Percentiles rank a stretch among this genome's conserved stretches.
Conservation (phyloP, 2,888 invertebrate genomes). For the Tetrapedia diversipes region DNA sequence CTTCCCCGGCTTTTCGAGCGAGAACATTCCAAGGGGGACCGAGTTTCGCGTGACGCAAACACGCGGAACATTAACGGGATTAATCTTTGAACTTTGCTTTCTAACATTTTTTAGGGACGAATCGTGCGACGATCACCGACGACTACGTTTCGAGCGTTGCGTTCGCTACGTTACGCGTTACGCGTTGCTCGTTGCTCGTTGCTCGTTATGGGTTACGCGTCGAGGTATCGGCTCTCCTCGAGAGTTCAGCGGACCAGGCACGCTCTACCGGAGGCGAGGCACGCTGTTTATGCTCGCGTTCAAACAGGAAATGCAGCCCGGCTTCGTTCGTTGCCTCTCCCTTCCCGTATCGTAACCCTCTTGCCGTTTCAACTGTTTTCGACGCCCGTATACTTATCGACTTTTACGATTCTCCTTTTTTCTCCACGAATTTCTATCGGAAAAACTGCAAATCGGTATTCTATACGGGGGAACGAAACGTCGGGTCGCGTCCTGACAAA, state of each 20-base stretch:
- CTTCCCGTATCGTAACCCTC: background rate
- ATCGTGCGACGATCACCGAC: too few species aligned
- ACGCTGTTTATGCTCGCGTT: slow-evolving; percentile 43
- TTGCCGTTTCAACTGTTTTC: background rate
- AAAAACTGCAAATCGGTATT: background rate
- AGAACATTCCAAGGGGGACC: slow-evolving; percentile 21
- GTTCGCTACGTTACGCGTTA: background rate
- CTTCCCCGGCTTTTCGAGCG: background rate
- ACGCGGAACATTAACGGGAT: slow-evolving; percentile 50
- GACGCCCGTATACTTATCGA: background rate
- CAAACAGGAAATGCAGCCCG: slow-evolving; percentile 51
- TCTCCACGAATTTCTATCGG: background rate
- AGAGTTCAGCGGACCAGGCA: slow-evolving; percentile 44
- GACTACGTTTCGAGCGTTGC: too few species aligned
- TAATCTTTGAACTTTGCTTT: background rate
- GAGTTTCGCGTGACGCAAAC: slow-evolving; percentile 10
- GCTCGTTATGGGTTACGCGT: slow-evolving; percentile 25
- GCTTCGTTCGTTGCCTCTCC: background rate
- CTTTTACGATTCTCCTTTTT: too few species aligned
- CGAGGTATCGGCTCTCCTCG: slow-evolving; percentile 17
- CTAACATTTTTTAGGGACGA: background rate
- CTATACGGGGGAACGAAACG: background rate
- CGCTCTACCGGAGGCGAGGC: slow-evolving; percentile 47
- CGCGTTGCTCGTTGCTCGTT: background rate
- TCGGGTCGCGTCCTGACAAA: background rate